Evolutionary conservation across 2,888 invertebrate species (phyloP), one percentile per base, ranked within the genome.

Genomic region (Spialia ferax): DNA sequence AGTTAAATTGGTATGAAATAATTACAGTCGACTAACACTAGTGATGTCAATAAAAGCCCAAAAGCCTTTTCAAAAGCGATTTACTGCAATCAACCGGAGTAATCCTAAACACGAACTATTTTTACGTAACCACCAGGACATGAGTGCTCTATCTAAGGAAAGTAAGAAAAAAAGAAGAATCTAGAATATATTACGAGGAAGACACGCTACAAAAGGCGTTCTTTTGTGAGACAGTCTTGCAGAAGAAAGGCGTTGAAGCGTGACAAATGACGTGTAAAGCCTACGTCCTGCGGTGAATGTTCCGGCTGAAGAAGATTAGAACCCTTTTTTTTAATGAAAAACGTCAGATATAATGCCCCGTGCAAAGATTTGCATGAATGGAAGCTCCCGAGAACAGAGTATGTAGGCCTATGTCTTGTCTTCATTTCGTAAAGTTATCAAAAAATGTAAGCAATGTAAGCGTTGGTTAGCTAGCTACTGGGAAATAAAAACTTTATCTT

Each of bases 261-360:
- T 67, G 67, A 67, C 67, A 67, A 67, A 62, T 67, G 61, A 67
- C 67, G 67, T 67, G 20, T 67, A 67, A 67, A 67, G 67, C 67
- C 61, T 67, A 55, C 67, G 48, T 61, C 55, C 61, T 60, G 60
- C 7, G 48, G 65, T 23, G 32, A 45, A 54, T 55, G 66, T 66
- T 54, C n/a, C 38, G 38, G n/a, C 20, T 32, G 42, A 13, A 32
- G 29, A 32, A 67, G 55, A 67, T 67, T 66, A 67, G 32, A 67
- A 61, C n/a, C 15, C 15, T 48, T 48, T 48, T 48, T 67, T 60
- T 60, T 54, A 42, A 29, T 29, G n/a, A 55, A 66, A 62, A 50
- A 20, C 20, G 32, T n/a, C 29, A 29, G 15, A 15, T 15, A 54
- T 22, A 15, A 15, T 29, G 15, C 26, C n/a, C 15, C 1, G 15